Percentiles rank a stretch among this genome's conserved stretches.
Evolutionary conservation across 1,140 invertebrate genomes (phyloP).

Genomic region (Heliconius congener): DNA sequence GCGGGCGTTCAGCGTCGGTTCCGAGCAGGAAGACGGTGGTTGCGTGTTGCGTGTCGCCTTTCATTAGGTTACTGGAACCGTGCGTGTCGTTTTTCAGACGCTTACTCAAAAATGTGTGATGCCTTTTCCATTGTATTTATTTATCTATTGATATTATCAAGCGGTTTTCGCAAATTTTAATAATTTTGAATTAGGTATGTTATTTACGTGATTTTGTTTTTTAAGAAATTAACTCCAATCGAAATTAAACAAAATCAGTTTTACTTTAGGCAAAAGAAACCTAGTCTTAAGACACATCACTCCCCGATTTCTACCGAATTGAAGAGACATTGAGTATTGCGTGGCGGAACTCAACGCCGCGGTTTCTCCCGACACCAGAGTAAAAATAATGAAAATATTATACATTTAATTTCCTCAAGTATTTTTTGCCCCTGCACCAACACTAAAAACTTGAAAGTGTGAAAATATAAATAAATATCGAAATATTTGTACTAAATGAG

Average conservation of each 20-base stretch:
- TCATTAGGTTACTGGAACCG: slow-evolving; percentile 47
- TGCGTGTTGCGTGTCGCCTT: slow-evolving; percentile 52
- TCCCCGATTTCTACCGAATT: too few relatives aligned
- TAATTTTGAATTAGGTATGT: not conserved
- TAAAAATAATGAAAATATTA: too few relatives aligned
- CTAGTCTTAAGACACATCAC: too few relatives aligned
- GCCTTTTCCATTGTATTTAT: slow-evolving; percentile 51
- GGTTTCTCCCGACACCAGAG: too few relatives aligned
- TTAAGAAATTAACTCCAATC: not conserved
- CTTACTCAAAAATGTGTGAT: slow-evolving; percentile 50
- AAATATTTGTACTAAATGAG: not conserved
- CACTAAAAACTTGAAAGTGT: too few relatives aligned
- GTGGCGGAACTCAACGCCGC: too few relatives aligned
- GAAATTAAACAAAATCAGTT: too few relatives aligned
- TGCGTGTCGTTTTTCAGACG: slow-evolving; percentile 53
- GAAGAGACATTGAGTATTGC: too few relatives aligned
- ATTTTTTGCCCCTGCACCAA: too few relatives aligned
- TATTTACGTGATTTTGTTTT: not conserved
- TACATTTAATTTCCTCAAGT: too few relatives aligned
- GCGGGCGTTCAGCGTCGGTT: slow-evolving; percentile 29
- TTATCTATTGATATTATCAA: slow-evolving; percentile 37
- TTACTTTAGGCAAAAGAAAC: too few relatives aligned
- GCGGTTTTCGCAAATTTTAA: not conserved
- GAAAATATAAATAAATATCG: not conserved
- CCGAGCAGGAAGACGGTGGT: slow-evolving; percentile 53